phyloP scores from a whole-genome alignment of 2,888 invertebrate species.

The Himalopsyche tibetana region DNA sequence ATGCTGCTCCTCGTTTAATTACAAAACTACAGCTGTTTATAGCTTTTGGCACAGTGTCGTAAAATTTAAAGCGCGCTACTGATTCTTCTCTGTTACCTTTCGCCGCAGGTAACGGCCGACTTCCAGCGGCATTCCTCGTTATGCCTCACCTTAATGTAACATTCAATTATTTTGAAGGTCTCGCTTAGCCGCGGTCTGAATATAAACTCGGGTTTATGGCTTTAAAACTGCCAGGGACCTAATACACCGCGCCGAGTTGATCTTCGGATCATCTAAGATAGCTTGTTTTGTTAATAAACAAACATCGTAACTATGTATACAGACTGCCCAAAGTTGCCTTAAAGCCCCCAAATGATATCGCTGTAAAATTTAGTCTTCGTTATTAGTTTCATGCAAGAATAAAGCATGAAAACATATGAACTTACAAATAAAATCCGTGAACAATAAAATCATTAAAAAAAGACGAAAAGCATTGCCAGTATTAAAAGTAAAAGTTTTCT shows the following conservation, averaged over 20 bases:
- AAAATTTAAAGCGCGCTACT: slow-evolving; percentile 32
- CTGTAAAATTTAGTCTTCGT: slow-evolving; percentile 11
- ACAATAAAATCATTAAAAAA: no score
- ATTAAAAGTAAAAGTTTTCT: no score
- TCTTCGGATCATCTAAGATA: slow-evolving; percentile 48
- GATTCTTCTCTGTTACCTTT: slow-evolving; percentile 35
- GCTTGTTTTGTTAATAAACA: slow-evolving; percentile 43
- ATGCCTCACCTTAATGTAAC: slow-evolving; percentile 59
- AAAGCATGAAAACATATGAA: no score
- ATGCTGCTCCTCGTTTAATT: slow-evolving; percentile 2
- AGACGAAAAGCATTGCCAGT: no score
- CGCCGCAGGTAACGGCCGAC: slow-evolving; percentile 23
- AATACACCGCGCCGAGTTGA: slow-evolving; percentile 40
- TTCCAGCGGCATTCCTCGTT: slow-evolving; percentile 46
- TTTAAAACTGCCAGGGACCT: slow-evolving; percentile 46
- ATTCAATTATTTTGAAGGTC: slow-evolving; percentile 60
- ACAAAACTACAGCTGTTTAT: not conserved
- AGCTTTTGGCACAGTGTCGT: slow-evolving; percentile 23
- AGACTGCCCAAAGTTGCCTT: not conserved
- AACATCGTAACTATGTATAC: not conserved
- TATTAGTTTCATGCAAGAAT: not conserved
- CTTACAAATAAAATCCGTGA: no score
- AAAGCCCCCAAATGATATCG: slow-evolving; percentile 17
- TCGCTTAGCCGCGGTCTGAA: slow-evolving; percentile 54
- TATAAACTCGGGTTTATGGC: slow-evolving; percentile 55